A percentile compares a stretch with the other conserved stretches of the same genome.
Conservation (phyloP, 2,113 vertebrate species). For the Noturus placidus region DNA sequence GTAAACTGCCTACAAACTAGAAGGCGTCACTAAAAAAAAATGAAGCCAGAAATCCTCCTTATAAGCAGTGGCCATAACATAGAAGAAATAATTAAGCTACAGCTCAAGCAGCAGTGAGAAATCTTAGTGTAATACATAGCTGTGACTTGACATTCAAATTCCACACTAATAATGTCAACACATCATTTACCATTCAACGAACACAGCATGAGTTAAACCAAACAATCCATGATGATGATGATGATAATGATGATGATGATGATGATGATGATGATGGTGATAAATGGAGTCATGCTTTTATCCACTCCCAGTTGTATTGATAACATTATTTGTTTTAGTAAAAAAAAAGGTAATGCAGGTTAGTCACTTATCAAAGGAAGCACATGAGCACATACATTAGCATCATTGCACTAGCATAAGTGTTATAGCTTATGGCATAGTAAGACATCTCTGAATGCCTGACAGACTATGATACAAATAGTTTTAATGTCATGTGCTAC, state of each 20-base stretch:
- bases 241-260: neutral
- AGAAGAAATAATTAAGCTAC: neutral
- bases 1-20: neutral
- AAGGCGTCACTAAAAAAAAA: neutral
- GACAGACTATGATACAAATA: neutral
- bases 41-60: neutral
- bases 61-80: neutral
- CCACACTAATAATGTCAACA: conserved; percentile 2
- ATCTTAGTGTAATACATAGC: neutral
- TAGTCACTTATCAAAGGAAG: neutral
- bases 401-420: neutral
- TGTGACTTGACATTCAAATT: conserved; percentile 20
- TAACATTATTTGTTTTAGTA: neutral
- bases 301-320: neutral
- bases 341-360: neutral
- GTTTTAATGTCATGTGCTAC: neutral
- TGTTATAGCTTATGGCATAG: neutral
- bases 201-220: conserved; percentile 5
- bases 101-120: neutral
- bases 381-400: neutral
- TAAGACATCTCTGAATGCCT: neutral
- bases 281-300: neutral
- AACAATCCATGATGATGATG: neutral
- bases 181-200: conserved; percentile 11
- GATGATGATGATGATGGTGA: neutral